Conservation (phyloP, 1,140 invertebrate species). For the Penaeus chinensis region DNA sequence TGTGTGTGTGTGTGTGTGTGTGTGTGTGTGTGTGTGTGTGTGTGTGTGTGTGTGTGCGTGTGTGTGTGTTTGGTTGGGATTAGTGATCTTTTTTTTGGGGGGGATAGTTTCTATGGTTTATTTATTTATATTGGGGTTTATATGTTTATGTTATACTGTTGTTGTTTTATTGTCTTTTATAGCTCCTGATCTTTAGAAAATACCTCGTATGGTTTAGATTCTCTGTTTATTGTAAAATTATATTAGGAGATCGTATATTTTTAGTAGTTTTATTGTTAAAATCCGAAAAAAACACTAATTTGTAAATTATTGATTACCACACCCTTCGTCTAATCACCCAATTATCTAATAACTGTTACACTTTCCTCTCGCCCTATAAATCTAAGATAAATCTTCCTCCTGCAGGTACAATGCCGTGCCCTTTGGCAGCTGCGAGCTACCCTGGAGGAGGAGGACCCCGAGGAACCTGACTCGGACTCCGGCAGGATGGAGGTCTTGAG, state of each 20-base stretch:
- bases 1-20: neutral
- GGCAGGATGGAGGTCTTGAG: conserved; percentile 53
- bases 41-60: neutral
- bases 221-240: too few species aligned
- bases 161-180: too few species aligned
- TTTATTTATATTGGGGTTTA: too few species aligned
- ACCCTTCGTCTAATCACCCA: too few species aligned
- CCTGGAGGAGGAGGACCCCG: conserved; percentile 71
- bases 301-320: neutral
- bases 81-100: neutral
- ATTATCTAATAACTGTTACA: neutral
- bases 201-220: too few species aligned
- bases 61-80: neutral
- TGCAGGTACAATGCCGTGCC: conserved; percentile 69
- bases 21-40: neutral
- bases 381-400: neutral
- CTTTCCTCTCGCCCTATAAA: neutral
- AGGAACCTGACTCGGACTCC: conserved; percentile 51
- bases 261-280: too few species aligned
- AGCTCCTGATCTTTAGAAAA: too few species aligned
- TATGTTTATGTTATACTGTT: too few species aligned
- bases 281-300: too few species aligned
- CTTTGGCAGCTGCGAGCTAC: conserved; percentile 72
- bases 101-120: too few species aligned
- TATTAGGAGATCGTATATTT: too few species aligned